These are phyloP conservation scores for Drosophila tani DNA, from an alignment of 1,140 invertebrate species.

Conservation along the genomic window DNA sequence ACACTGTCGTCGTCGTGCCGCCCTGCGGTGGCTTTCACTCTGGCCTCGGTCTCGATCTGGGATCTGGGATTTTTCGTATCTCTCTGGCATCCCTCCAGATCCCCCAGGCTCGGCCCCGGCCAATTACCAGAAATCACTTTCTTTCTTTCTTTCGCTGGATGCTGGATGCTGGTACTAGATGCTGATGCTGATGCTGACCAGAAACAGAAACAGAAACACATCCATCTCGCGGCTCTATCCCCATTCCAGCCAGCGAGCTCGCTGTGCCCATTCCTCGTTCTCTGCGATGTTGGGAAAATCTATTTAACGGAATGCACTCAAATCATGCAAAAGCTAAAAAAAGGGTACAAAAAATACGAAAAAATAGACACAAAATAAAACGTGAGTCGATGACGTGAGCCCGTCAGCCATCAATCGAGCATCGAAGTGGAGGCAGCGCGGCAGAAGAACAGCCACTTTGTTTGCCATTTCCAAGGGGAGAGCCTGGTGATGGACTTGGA, in stretches of 20 bases:
- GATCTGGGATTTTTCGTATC: slow-evolving; percentile 13
- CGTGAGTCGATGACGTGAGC: slow-evolving; percentile 70
- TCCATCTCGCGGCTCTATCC: slow-evolving; percentile 21
- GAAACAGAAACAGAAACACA: slow-evolving; percentile 7
- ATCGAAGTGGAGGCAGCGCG: slow-evolving; percentile 11
- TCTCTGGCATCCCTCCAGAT: slow-evolving; percentile 15
- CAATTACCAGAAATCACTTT: slow-evolving; percentile 71
- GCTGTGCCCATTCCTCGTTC: slow-evolving; percentile 62
- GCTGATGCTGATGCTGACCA: slow-evolving; percentile 22
- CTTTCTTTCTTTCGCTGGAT: slow-evolving; percentile 36
- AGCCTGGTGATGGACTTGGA: not conserved
- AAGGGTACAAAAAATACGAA: slow-evolving; percentile 25
- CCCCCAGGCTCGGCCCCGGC: slow-evolving; percentile 6
- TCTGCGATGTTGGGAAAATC: slow-evolving; percentile 66
- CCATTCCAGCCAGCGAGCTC: slow-evolving; percentile 11
- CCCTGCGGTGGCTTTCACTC: slow-evolving; percentile 70
- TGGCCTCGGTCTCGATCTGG: slow-evolving; percentile 6
- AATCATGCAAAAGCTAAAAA: slow-evolving; percentile 53
- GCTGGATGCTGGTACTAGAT: no score
- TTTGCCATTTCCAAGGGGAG: not conserved
- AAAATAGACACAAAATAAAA: slow-evolving; percentile 36
- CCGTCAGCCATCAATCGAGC: slow-evolving; percentile 70
- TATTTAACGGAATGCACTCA: slow-evolving; percentile 61
- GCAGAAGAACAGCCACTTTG: slow-evolving; percentile 13
- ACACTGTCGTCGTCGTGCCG: slow-evolving; percentile 64